Percentiles rank a stretch among this genome's conserved stretches.
phyloP scores from a whole-genome alignment of 2,888 invertebrate species.

The Apodemia hepburni region DNA sequence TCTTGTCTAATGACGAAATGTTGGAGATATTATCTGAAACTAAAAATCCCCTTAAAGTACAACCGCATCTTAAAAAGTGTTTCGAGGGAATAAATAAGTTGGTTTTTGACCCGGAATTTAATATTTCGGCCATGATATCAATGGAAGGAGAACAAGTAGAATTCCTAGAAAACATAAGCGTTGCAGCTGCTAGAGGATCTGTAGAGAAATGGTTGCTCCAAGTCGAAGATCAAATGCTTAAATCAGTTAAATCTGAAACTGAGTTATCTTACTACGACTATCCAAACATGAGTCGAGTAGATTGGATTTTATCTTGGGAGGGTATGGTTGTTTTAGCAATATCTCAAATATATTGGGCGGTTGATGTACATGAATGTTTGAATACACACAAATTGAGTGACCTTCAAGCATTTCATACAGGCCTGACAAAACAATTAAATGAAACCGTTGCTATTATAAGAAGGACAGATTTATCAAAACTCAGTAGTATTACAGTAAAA shows the following conservation, averaged over 20 bases:
- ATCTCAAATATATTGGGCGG: conserved; percentile 92
- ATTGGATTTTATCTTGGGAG: conserved; percentile 90
- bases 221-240: conserved; percentile 91
- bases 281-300: conserved; percentile 73
- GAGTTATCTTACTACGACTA: conserved; percentile 84
- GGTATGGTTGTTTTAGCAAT: conserved; percentile 91
- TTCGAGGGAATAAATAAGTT: conserved; percentile 92
- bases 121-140: conserved; percentile 89
- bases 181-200: conserved; percentile 87
- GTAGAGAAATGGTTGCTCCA: conserved; percentile 93
- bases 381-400: conserved; percentile 77
- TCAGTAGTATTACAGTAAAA: conserved; percentile 88
- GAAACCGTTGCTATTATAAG: conserved; percentile 87
- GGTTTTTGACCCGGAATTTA: conserved; percentile 84
- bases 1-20: conserved; percentile 94
- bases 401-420: conserved; percentile 76
- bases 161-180: conserved; percentile 82
- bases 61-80: conserved; percentile 93
- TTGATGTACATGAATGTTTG: conserved; percentile 86
- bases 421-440: conserved; percentile 82
- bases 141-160: conserved; percentile 87
- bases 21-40: conserved; percentile 94
- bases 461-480: conserved; percentile 84
- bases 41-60: conserved; percentile 90
- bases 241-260: conserved; percentile 85